Percentiles rank a stretch among this genome's conserved stretches.
Conservation (phyloP, 2,797 vertebrate species). For the Pristis pectinata region DNA sequence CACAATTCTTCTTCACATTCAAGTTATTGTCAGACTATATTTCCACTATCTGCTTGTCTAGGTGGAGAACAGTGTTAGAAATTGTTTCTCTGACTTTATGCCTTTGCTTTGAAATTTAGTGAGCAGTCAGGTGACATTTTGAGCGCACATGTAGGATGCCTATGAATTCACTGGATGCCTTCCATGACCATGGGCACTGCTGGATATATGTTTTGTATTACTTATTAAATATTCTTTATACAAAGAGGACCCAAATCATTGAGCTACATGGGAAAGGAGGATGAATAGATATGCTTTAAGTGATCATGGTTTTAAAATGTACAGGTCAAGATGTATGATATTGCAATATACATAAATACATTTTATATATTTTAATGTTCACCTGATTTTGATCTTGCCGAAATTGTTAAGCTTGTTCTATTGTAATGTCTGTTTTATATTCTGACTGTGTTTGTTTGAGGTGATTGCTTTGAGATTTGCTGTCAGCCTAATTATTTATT, state of each 20-base stretch:
- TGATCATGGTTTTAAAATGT: conserved; percentile 1
- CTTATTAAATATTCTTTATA: neutral
- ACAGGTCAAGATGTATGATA: neutral
- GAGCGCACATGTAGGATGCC: neutral
- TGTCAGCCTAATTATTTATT: conserved; percentile 10
- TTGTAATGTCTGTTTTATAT: neutral
- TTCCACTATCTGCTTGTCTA: neutral
- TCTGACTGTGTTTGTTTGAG: neutral
- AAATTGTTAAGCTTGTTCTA: neutral
- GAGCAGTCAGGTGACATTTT: neutral
- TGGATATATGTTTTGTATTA: neutral
- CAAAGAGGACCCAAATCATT: neutral
- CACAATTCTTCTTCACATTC: neutral
- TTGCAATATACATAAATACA: neutral
- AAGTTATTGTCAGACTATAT: neutral
- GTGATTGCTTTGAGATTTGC: neutral
- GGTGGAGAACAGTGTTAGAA: neutral
- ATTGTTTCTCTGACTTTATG: neutral
- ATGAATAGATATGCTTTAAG: neutral
- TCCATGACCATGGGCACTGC: neutral
- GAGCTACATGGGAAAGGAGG: neutral
- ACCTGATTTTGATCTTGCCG: neutral
- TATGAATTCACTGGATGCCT: conserved; percentile 4
- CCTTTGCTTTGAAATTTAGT: neutral
- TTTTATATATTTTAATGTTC: neutral